These are phyloP conservation scores for Mormyrus hasselquistii DNA, from an alignment of 2,797 vertebrate genomes.

Conservation along the genomic window DNA sequence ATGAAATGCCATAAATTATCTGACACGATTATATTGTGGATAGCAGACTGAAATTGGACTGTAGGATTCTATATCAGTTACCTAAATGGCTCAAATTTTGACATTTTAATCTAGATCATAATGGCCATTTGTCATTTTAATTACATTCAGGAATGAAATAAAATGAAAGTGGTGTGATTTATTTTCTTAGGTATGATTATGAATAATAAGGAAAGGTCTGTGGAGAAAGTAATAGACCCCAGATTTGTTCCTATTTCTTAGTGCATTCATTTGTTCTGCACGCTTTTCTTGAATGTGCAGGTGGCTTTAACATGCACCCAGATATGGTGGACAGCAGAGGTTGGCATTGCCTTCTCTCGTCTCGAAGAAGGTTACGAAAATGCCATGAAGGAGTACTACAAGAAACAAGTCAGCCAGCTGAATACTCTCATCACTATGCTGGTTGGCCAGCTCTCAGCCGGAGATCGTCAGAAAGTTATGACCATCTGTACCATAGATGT, in stretches of 20 bases:
- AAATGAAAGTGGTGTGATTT: neutral
- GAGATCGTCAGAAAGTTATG: constrained; percentile 91
- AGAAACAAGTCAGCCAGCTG: constrained; percentile 83
- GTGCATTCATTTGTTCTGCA: neutral
- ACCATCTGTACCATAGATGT: constrained; percentile 94
- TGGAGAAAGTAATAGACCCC: neutral
- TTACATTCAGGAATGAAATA: neutral
- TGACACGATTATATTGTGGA: neutral
- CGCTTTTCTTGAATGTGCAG: constrained; percentile 43
- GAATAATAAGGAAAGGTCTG: neutral
- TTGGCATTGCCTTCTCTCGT: constrained; percentile 78
- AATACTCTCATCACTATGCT: constrained; percentile 87
- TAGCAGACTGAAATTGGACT: neutral
- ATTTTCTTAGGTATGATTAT: neutral
- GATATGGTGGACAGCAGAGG: constrained; percentile 93
- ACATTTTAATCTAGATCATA: constrained; percentile 15
- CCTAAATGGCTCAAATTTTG: constrained; percentile 12
- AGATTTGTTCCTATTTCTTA: neutral
- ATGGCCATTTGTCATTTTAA: constrained; percentile 10
- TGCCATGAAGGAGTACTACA: constrained; percentile 86
- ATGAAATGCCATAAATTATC: neutral
- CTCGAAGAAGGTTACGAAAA: constrained; percentile 87
- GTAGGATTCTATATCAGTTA: constrained; percentile 11
- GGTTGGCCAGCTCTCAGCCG: constrained; percentile 78
- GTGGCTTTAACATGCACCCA: constrained; percentile 86